Conservation (phyloP, 2,113 vertebrate genomes). For the Mormyrus iriodes region DNA sequence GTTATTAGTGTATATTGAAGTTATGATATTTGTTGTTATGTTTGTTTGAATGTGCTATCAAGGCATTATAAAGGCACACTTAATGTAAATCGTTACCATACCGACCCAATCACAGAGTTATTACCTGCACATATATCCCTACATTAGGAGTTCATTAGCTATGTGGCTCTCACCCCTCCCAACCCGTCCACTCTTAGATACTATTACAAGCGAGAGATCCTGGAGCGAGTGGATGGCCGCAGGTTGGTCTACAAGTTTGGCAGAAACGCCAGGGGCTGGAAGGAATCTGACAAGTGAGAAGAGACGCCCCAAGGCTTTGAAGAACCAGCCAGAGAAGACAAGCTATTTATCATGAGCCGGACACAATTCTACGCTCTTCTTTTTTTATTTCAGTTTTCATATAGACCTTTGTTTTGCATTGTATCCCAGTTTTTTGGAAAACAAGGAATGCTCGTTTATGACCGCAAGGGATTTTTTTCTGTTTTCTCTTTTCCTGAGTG, state of each 20-base stretch:
- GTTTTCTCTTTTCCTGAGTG: constrained; percentile 18
- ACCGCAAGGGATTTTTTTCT: constrained; percentile 11
- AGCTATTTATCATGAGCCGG: constrained; percentile 36
- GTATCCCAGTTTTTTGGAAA: constrained; percentile 4
- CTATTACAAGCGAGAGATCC: constrained; percentile 95
- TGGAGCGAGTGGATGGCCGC: constrained; percentile 91
- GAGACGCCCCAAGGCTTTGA: background rate
- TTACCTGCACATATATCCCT: background rate
- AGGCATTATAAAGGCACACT: background rate
- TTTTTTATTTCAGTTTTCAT: constrained; percentile 24
- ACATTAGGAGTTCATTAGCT: background rate
- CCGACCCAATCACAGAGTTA: background rate
- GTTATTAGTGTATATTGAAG: too few species aligned
- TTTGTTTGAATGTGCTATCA: background rate
- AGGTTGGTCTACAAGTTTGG: constrained; percentile 98
- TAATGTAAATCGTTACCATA: background rate
- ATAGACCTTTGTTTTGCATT: constrained; percentile 37
- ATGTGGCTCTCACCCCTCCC: background rate
- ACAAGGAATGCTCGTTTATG: constrained; percentile 11
- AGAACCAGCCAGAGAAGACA: constrained; percentile 10
- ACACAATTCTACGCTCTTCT: constrained; percentile 6
- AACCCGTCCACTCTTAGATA: constrained; percentile 67
- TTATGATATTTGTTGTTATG: too few species aligned
- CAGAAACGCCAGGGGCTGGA: constrained; percentile 90
- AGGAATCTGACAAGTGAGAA: constrained; percentile 81